Evolutionary conservation across 1,140 invertebrate genomes (phyloP).

Genomic region (Goniozus legneri): DNA sequence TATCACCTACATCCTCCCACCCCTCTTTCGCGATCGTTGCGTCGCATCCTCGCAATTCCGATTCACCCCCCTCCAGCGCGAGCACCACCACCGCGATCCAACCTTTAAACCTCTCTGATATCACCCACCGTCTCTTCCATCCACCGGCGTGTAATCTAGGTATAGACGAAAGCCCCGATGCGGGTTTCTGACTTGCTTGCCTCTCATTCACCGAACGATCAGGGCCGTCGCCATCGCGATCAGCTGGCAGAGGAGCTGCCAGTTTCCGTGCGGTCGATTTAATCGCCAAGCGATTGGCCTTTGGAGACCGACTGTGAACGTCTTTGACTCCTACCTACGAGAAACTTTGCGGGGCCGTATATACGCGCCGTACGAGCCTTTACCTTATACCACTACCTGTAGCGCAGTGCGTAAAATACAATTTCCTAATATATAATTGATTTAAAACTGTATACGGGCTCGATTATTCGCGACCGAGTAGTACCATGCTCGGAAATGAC

Average conservation of each 20-base stretch:
- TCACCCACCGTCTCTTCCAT: neutral
- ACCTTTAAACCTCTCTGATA: conserved; percentile 29
- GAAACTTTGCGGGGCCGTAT: no score
- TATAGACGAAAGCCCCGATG: conserved; percentile 32
- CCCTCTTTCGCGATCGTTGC: conserved; percentile 7
- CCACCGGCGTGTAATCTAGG: conserved; percentile 23
- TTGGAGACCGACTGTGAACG: neutral
- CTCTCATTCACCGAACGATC: conserved; percentile 36
- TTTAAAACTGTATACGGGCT: no score
- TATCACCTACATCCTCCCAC: conserved; percentile 1
- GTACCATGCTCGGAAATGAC: no score
- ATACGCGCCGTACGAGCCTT: no score
- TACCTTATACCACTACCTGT: no score
- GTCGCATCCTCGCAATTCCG: conserved; percentile 24
- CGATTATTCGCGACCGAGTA: no score
- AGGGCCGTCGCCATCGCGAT: conserved; percentile 23
- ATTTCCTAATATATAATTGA: no score
- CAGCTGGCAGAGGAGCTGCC: conserved; percentile 5
- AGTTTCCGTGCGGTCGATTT: conserved; percentile 6
- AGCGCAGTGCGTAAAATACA: no score
- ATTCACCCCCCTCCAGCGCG: conserved; percentile 23
- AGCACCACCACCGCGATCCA: conserved; percentile 28
- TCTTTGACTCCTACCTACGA: no score
- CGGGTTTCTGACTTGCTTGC: conserved; percentile 35
- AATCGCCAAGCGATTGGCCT: conserved; percentile 11